Base-by-base conservation (phyloP, 2,888 invertebrate species). In the Pachycephus smyrnensis region DNA sequence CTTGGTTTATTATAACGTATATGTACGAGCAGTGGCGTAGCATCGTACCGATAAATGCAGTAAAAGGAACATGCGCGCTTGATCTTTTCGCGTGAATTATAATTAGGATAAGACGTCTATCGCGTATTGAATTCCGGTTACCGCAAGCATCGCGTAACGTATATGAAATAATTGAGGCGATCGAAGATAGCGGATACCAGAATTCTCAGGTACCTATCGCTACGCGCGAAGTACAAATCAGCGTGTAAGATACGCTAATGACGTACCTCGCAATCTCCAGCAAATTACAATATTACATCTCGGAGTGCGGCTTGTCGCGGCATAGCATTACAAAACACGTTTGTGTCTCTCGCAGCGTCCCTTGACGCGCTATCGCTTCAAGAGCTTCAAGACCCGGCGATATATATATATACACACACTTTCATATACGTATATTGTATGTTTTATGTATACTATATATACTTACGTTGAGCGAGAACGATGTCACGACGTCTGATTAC, bases 401-500 rank as follows among this genome's bases (percentile, higher is more conserved):
- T 55, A 4, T 40, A 40, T 40, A 40, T 1, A 23, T 37, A 37
- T 55, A 55, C 15, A 23, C 6, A 15, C 1, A 23, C 6, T 23
- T 9, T 2, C 6, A 55, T 55, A 55, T 55, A 55, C 1, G 6
- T 23, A 55, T 55, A 55, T 9, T 9, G 40, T 55, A n/a, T n/a
- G n/a, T n/a, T n/a, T 33, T 33, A 33, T 33, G 33, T 33, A 33
- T 33, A 33, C 33, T 33, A 33, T 33, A 33, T 33, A 33, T 55
- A 55, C 6, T 55, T 23, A 55, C 75, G 31, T 35, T 68, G 40
- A 55, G 75, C 80, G 76, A 75, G 78, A 77, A 79, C 78, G 73
- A 76, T 76, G 75, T 36, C 75, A 73, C 37, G 69, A 73, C 40
- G 75, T 75, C 75, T 77, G 78, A 77, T 79, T 80, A 75, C 80